These are phyloP conservation scores for Alauda arvensis DNA, from an alignment of 2,797 vertebrate genomes.

Conservation along the genomic window DNA sequence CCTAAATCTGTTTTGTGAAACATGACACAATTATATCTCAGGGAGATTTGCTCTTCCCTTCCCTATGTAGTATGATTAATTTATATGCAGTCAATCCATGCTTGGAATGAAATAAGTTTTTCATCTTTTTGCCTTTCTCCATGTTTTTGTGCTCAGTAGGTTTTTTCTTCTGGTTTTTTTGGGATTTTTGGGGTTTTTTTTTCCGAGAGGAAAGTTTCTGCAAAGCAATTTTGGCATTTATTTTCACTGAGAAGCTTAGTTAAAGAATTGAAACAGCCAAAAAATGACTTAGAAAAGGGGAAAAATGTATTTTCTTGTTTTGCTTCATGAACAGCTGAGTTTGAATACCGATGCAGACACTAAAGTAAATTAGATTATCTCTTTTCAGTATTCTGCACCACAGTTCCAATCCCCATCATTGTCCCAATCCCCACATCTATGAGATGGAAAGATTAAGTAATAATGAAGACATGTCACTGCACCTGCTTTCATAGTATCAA, in stretches of 20 bases:
- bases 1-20: conserved; percentile 30
- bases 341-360: conserved; percentile 48
- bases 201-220: background rate
- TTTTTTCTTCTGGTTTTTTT: background rate
- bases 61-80: conserved; percentile 21
- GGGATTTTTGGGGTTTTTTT: background rate
- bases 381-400: conserved; percentile 37
- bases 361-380: conserved; percentile 49
- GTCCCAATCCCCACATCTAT: conserved; percentile 26
- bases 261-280: conserved; percentile 38
- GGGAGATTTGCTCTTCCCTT: conserved; percentile 24
- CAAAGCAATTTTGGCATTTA: conserved; percentile 12
- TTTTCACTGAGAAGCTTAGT: conserved; percentile 2
- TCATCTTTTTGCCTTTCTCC: conserved; percentile 15
- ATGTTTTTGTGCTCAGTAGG: background rate
- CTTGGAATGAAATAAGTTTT: conserved; percentile 34
- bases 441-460: conserved; percentile 53
- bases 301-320: conserved; percentile 32
- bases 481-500: conserved; percentile 36
- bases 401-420: conserved; percentile 12
- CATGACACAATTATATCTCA: background rate
- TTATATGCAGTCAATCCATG: background rate
- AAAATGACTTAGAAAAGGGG: background rate
- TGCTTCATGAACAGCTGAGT: conserved; percentile 36
- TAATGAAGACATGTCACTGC: conserved; percentile 56